These are phyloP conservation scores for Heteropelma amictum DNA, from an alignment of 2,888 invertebrate genomes.

Conservation along the genomic window DNA sequence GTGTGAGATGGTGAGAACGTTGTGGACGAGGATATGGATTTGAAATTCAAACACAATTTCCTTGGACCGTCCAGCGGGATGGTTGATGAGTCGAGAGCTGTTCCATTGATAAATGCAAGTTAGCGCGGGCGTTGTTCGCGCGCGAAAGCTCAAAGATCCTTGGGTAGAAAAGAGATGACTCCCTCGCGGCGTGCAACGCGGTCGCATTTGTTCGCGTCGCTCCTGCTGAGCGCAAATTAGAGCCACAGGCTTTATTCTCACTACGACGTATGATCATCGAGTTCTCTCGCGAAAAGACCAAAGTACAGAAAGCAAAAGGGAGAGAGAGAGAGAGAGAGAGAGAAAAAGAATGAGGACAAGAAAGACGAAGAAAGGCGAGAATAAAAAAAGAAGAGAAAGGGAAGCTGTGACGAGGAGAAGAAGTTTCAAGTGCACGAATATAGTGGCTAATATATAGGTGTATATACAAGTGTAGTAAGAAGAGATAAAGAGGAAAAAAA, in stretches of 20 bases:
- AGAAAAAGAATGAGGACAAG: not conserved
- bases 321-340: conserved; percentile 34
- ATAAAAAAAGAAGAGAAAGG: conserved; percentile 5
- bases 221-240: conserved; percentile 77
- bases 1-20: no score
- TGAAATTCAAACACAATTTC: no score
- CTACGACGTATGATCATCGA: conserved; percentile 42
- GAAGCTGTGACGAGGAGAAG: not conserved
- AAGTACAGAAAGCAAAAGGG: conserved; percentile 36
- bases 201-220: conserved; percentile 75
- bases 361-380: conserved; percentile 15
- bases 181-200: conserved; percentile 70
- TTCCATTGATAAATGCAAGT: conserved; percentile 72
- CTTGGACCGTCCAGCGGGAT: not conserved
- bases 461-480: not conserved
- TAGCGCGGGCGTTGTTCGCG: conserved; percentile 71
- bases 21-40: no score
- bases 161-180: not conserved
- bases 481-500: not conserved
- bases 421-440: not conserved
- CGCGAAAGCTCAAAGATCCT: conserved; percentile 73
- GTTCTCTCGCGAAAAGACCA: conserved; percentile 54
- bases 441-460: not conserved
- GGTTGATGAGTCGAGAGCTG: conserved; percentile 27
- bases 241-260: conserved; percentile 63